Evolutionary conservation across 1,140 invertebrate genomes (phyloP).

Genomic region (Cryptotermes secundus): DNA sequence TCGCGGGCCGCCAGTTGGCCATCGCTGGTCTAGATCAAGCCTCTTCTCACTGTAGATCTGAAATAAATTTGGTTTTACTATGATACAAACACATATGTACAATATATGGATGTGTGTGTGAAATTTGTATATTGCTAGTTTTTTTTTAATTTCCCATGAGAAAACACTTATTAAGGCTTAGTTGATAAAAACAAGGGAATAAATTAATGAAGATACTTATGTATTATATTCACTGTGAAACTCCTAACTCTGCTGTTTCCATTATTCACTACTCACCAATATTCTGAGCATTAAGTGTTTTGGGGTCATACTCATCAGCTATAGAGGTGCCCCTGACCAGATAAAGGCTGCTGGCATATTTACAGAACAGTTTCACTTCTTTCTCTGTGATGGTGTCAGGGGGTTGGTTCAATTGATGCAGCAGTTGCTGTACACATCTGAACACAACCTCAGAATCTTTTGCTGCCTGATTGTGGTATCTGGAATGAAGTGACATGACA

Average conservation of each 20-base stretch:
- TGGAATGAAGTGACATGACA: slow-evolving; percentile 38
- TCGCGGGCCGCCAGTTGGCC: too few relatives aligned
- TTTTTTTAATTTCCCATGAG: too few relatives aligned
- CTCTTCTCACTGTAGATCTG: too few relatives aligned
- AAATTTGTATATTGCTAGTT: too few relatives aligned
- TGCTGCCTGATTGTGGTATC: slow-evolving; percentile 79
- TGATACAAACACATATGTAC: too few relatives aligned
- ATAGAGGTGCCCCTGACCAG: slow-evolving; percentile 75
- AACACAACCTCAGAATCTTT: slow-evolving; percentile 80
- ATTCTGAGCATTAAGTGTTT: slow-evolving; percentile 45
- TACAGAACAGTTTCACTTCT: slow-evolving; percentile 81
- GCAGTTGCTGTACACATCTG: slow-evolving; percentile 74
- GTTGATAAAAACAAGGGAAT: too few relatives aligned
- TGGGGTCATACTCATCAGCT: slow-evolving; percentile 51
- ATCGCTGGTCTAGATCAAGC: too few relatives aligned
- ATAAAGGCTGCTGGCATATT: slow-evolving; percentile 76
- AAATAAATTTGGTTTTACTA: too few relatives aligned
- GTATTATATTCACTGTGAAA: neutral
- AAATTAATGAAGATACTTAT: neutral
- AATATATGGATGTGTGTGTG: too few relatives aligned
- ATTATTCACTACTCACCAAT: slow-evolving; percentile 45
- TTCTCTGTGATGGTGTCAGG: slow-evolving; percentile 71
- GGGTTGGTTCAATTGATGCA: slow-evolving; percentile 72
- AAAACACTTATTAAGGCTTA: too few relatives aligned
- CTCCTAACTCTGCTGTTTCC: neutral